Evolutionary conservation across 2,797 vertebrate species (phyloP), one percentile per base, ranked within the genome.

Genomic region (Scolopax rusticola): DNA sequence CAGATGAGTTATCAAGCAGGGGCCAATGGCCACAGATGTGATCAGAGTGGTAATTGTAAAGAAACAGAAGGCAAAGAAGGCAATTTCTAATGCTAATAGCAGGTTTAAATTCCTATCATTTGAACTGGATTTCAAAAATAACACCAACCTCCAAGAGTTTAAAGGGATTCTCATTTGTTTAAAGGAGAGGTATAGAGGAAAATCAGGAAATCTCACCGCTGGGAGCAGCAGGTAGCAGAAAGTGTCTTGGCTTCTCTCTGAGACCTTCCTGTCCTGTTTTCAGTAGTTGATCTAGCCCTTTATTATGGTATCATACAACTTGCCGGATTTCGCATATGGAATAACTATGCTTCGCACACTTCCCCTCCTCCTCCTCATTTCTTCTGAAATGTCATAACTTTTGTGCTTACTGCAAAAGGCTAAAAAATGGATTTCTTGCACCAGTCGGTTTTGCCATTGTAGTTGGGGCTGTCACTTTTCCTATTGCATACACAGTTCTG

Each of bases 211-310:
- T 56, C 30, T 84, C 41, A 56, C 8, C 12, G 10, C 0, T 19
- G 10, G 8, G 9, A 4, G 4, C 14, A 8, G 6, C 8, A 43
- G 41, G n/a, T 16, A 33, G 17, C 24, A 68, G 33, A 65, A 82
- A 57, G 8, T 5, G 17, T 33, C 28, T 64, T 67, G 0, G 0
- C 6, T 81, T 64, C 38, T 70, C 23, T 59, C 1, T 1, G 67
- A 82, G 15, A 38, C 18, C 25, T 74, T 41, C 10, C 8, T 80
- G 38, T 47, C 25, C 17, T 54, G 8, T 51, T 85, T 79, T 63
- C 40, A 33, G 5, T 3, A 56, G 25, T 4, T 51, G 68, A 23
- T 80, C 61, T 86, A 56, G 28, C 14, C 12, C 32, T 81, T 13
- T 64, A 2, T 74, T 38, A 10, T 17, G 27, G 6, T 24, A 40